phyloP scores from a whole-genome alignment of 2,113 vertebrate species.

The Beaufortia kweichowensis region DNA sequence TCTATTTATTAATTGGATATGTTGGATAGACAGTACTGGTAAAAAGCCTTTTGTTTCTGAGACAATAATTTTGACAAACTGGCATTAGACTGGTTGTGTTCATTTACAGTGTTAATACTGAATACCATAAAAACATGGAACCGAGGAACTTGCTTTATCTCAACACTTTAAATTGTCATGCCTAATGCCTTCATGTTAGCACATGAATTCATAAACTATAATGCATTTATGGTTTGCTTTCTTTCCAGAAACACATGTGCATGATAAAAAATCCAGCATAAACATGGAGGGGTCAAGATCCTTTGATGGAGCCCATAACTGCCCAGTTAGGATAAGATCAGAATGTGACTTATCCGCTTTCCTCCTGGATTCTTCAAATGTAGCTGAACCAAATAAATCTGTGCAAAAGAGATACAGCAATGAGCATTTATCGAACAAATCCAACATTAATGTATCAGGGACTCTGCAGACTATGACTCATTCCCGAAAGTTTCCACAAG shows the following conservation, averaged over 20 bases:
- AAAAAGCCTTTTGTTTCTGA: no score
- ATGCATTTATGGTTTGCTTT: background rate
- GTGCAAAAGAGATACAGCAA: background rate
- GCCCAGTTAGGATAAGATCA: background rate
- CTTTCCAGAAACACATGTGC: background rate
- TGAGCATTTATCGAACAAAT: conserved; percentile 1
- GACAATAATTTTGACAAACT: no score
- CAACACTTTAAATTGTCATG: no score
- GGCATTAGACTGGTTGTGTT: no score
- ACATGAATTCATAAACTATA: background rate
- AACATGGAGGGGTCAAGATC: background rate
- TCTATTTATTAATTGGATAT: no score
- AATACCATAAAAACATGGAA: no score
- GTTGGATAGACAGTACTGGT: no score
- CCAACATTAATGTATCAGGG: background rate
- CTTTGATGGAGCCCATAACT: no score
- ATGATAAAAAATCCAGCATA: background rate
- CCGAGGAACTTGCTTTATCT: no score
- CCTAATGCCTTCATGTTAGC: no score
- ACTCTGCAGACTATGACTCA: background rate
- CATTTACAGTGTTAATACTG: no score
- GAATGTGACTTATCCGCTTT: background rate
- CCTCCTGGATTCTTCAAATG: conserved; percentile 1
- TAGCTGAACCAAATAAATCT: background rate
- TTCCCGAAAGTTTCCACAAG: conserved; percentile 15